Base-by-base conservation (phyloP, 2,888 invertebrate species). In the Barypeithes pellucidus region DNA sequence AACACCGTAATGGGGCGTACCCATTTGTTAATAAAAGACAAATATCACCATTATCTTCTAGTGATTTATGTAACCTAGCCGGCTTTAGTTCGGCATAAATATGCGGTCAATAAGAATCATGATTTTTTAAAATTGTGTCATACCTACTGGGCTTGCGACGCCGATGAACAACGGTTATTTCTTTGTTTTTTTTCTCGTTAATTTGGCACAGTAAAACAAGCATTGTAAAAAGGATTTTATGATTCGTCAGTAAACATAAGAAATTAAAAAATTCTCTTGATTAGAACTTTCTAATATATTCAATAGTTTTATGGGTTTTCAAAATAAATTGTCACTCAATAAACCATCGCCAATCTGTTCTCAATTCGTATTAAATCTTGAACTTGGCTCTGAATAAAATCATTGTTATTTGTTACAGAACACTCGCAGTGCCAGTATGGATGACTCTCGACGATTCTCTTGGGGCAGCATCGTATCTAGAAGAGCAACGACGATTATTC, bases 401-500 rank as follows among this genome's bases (percentile, higher is more conserved):
- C n/a, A n/a, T 5, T 29, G 11, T 14, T 54, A n/a, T 14, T 65
- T 41, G 47, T 75, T 75, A 2, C 68, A 76, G 76, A 76, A 73
- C 29, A 59, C 50, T 24, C 61, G 67, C 4, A 73, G 68, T 29
- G 36, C 50, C 16, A 70, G 45, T 52, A 66, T 73, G 65, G 76
- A 72, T 18, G 74, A 74, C 4, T 71, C 74, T 9, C 61, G 74
- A 52, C 57, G 76, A 5, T 75, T 59, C 41, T 76, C 76, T 2
- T 75, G 68, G 9, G 72, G 74, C 5, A 68, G 68, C 63, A 60
- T 76, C 8, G 39, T 69, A 5, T 54, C 75, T 0, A 72, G 77
- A 47, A 79, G 82, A 77, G 77, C 79, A 67, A 74, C 80, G 8
- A 79, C 80, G 14, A 67, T 80, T 54, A 79, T 80, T 5, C 77